A percentile compares a stretch with the other conserved stretches of the same genome.
Conservation (phyloP, 2,888 invertebrate genomes). For the Pyralis farinalis region DNA sequence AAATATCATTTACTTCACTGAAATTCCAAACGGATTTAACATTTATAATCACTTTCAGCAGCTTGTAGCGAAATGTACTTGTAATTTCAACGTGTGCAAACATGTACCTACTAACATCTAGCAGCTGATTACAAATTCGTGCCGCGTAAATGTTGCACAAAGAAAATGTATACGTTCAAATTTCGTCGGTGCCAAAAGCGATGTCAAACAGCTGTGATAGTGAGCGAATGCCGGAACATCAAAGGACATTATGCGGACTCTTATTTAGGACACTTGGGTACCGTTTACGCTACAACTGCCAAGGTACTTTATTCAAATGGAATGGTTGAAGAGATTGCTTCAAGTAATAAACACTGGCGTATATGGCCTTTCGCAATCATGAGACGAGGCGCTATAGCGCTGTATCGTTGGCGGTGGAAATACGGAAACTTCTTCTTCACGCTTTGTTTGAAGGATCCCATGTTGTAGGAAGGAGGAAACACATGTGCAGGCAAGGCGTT, state of each 20-base stretch:
- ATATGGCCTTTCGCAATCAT: too few relatives aligned
- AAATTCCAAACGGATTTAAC: neutral
- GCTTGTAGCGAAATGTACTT: neutral
- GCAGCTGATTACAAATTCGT: slow-evolving; percentile 12
- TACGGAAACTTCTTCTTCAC: too few relatives aligned
- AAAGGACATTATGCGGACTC: slow-evolving; percentile 37
- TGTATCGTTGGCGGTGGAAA: too few relatives aligned
- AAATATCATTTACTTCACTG: neutral
- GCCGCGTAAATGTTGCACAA: slow-evolving; percentile 17
- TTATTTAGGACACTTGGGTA: neutral
- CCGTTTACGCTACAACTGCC: neutral
- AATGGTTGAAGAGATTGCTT: too few relatives aligned
- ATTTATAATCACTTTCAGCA: neutral
- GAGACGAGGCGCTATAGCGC: too few relatives aligned
- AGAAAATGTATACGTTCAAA: slow-evolving; percentile 1
- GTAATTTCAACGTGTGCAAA: neutral
- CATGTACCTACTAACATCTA: neutral
- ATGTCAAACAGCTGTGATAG: slow-evolving; percentile 25
- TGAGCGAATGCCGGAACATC: slow-evolving; percentile 33
- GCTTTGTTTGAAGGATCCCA: too few relatives aligned
- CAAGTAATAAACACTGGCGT: too few relatives aligned
- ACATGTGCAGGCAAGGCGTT: too few relatives aligned
- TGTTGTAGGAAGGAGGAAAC: too few relatives aligned
- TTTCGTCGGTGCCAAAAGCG: slow-evolving; percentile 19
- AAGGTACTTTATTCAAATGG: neutral